Percentiles rank a stretch among this genome's conserved stretches.
These are phyloP conservation scores for Ormyrus labotus DNA, from an alignment of 2,888 invertebrate species.

Conservation along the genomic window DNA sequence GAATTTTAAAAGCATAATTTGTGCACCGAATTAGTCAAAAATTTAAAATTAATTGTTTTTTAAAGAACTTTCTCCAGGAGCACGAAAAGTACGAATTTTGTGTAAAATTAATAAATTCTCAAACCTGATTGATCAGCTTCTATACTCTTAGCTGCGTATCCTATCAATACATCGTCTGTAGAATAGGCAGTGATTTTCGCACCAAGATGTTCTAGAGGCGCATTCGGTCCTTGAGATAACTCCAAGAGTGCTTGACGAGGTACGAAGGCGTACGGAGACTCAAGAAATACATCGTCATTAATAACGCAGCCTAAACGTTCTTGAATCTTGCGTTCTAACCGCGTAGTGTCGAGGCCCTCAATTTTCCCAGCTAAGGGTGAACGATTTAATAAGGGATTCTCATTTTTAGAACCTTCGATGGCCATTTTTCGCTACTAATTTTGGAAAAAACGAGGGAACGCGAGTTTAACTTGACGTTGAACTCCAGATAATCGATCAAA, in stretches of 20 bases:
- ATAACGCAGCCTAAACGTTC: slow-evolving; percentile 65
- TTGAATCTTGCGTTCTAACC: slow-evolving; percentile 61
- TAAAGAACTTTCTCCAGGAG: not conserved
- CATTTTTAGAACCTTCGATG: not conserved
- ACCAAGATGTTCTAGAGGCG: slow-evolving; percentile 60
- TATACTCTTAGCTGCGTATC: slow-evolving; percentile 81
- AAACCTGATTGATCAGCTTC: slow-evolving; percentile 81
- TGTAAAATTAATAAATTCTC: not conserved
- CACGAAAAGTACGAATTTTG: not conserved
- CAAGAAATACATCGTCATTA: slow-evolving; percentile 69
- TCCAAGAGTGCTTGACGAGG: slow-evolving; percentile 58
- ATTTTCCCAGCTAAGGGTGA: slow-evolving; percentile 65
- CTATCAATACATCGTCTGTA: slow-evolving; percentile 77
- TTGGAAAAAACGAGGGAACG: too few relatives aligned
- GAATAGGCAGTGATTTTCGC: slow-evolving; percentile 61
- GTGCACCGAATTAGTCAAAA: not conserved
- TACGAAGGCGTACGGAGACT: slow-evolving; percentile 71
- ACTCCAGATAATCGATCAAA: slow-evolving; percentile 37
- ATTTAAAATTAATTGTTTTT: not conserved
- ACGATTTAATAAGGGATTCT: not conserved
- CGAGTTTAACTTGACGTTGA: not conserved
- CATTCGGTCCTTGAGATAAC: slow-evolving; percentile 56
- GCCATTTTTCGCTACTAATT: slow-evolving; percentile 5
- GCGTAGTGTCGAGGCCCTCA: slow-evolving; percentile 63
- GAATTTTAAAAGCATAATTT: not conserved